Evolutionary conservation across 1,140 invertebrate genomes (phyloP).

Genomic region (Adelges cooleyi): DNA sequence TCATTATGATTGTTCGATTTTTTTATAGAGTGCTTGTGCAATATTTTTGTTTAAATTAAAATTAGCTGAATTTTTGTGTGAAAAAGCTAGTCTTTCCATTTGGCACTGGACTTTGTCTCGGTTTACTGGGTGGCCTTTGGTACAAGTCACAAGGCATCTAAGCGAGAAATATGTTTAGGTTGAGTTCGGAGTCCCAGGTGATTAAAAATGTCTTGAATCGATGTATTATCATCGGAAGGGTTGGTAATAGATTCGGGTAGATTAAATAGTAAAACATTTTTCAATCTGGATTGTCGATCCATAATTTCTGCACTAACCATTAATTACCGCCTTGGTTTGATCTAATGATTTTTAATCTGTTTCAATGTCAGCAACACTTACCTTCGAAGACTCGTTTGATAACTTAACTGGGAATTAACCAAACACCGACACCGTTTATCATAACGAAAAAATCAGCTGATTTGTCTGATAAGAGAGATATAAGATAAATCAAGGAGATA

Average conservation of each 20-base stretch:
- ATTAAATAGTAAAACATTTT: neutral
- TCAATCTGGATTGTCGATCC: neutral
- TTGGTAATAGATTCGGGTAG: neutral
- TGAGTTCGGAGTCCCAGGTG: neutral
- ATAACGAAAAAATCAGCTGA: no score
- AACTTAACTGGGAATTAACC: neutral
- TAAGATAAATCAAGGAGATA: no score
- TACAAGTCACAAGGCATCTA: neutral
- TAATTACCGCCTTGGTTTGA: neutral
- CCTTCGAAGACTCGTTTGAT: neutral
- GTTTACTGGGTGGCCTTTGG: no score
- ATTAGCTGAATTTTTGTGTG: neutral
- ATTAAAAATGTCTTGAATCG: no score
- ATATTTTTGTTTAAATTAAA: no score
- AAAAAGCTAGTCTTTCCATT: neutral
- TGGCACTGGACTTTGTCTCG: neutral
- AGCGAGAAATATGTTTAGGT: neutral
- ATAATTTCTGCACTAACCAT: neutral
- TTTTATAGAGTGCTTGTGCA: no score
- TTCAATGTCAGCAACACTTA: neutral
- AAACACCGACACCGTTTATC: no score
- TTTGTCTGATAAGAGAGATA: no score
- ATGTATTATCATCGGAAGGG: neutral
- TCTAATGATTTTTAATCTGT: neutral
- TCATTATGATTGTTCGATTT: no score